Conservation (phyloP, 1,140 invertebrate species). For the Idris sp. region DNA sequence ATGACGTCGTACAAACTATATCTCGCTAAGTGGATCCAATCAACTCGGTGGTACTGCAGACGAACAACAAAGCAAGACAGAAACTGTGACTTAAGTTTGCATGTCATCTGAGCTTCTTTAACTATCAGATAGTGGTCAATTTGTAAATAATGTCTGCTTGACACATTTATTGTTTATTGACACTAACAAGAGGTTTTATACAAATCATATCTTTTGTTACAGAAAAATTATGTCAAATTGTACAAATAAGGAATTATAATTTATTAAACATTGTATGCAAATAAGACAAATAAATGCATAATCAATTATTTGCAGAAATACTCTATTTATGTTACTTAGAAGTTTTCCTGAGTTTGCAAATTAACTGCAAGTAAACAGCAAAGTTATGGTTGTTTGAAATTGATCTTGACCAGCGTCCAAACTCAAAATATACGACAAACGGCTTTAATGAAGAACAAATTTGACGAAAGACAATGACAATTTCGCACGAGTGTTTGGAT, state of each 20-base stretch:
- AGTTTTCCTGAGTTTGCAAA: no score
- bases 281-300: no score
- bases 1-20: conserved; percentile 73
- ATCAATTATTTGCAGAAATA: no score
- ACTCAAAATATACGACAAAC: background rate
- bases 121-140: conserved; percentile 32
- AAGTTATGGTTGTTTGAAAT: background rate
- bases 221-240: no score
- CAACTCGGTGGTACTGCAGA: conserved; percentile 71
- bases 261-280: no score
- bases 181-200: no score
- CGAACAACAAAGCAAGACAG: conserved; percentile 61
- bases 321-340: no score
- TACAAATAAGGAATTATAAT: no score
- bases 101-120: conserved; percentile 41
- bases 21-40: conserved; percentile 77
- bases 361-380: no score
- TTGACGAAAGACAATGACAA: conserved; percentile 45
- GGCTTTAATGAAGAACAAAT: conserved; percentile 57
- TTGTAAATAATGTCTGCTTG: conserved; percentile 5
- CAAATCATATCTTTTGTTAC: no score
- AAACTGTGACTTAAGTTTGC: conserved; percentile 57
- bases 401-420: conserved; percentile 3
- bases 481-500: conserved; percentile 53
- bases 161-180: background rate